Conservation (phyloP, 2,113 vertebrate species). For the Neopipo cinnamomea region DNA sequence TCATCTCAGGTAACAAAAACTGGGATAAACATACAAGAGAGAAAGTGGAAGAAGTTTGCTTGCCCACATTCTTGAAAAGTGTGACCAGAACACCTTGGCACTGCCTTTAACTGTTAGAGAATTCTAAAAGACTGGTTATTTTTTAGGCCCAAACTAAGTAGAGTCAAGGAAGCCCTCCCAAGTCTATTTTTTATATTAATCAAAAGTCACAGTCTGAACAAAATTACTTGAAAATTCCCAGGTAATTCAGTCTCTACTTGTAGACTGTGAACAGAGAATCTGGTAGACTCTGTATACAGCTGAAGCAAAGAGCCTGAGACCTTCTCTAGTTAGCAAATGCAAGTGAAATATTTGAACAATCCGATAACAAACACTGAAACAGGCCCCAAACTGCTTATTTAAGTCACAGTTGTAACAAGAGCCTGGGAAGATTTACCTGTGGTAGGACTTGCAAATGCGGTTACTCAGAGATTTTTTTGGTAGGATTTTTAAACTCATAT, state of each 20-base stretch:
- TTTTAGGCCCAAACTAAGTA: neutral
- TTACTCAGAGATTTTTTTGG: neutral
- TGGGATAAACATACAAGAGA: neutral
- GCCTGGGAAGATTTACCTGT: constrained; percentile 18
- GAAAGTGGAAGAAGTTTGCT: neutral
- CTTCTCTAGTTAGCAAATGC: neutral
- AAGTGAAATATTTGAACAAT: constrained; percentile 9
- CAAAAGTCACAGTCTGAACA: neutral
- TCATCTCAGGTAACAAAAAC: neutral
- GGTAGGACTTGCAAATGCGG: neutral
- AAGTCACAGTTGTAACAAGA: neutral
- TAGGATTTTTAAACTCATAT: neutral
- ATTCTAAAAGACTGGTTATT: neutral
- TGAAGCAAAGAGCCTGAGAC: neutral
- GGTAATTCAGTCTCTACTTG: neutral
- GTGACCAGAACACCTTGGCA: neutral
- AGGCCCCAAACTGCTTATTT: neutral
- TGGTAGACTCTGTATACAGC: neutral
- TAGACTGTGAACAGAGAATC: neutral
- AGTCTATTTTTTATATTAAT: neutral
- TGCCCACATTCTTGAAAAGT: neutral
- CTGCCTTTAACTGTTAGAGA: neutral
- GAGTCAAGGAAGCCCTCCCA: neutral
- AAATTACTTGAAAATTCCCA: neutral
- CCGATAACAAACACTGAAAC: neutral